These are phyloP conservation scores for Gorsachius goisagi DNA, from an alignment of 2,113 vertebrate genomes.

Conservation along the genomic window DNA sequence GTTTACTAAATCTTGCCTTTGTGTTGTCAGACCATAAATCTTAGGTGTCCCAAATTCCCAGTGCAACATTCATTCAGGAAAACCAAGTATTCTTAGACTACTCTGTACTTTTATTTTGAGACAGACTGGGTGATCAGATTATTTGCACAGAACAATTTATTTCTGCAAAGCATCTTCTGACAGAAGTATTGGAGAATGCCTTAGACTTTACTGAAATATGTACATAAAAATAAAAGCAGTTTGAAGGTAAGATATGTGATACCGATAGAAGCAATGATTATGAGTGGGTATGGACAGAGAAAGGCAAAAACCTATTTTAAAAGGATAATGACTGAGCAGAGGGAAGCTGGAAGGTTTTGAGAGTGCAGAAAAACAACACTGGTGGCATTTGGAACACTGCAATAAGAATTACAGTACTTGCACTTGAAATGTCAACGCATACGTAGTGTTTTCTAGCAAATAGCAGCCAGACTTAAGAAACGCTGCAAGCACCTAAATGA, in stretches of 20 bases:
- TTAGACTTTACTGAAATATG: background rate
- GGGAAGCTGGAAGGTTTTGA: background rate
- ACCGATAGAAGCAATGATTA: background rate
- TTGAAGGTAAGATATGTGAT: background rate
- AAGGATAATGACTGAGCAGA: background rate
- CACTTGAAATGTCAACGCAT: constrained; percentile 1
- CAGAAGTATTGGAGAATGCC: background rate
- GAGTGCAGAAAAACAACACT: background rate
- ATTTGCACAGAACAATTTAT: background rate
- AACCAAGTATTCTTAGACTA: background rate
- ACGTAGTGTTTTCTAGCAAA: background rate
- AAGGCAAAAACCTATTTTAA: background rate
- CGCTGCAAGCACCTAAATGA: background rate
- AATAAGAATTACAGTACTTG: background rate
- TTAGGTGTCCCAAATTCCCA: background rate
- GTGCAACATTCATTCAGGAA: background rate
- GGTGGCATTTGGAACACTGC: background rate
- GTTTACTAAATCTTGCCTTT: background rate
- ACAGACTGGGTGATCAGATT: background rate
- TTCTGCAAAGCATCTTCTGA: background rate
- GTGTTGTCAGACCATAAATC: background rate
- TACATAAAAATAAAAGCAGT: background rate
- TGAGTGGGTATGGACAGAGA: background rate
- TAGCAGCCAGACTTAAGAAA: background rate
- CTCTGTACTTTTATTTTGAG: background rate